A percentile compares a stretch with the other conserved stretches of the same genome.
These are phyloP conservation scores for Gymnosoma rotundatum DNA, from an alignment of 2,888 invertebrate species.

Conservation along the genomic window DNA sequence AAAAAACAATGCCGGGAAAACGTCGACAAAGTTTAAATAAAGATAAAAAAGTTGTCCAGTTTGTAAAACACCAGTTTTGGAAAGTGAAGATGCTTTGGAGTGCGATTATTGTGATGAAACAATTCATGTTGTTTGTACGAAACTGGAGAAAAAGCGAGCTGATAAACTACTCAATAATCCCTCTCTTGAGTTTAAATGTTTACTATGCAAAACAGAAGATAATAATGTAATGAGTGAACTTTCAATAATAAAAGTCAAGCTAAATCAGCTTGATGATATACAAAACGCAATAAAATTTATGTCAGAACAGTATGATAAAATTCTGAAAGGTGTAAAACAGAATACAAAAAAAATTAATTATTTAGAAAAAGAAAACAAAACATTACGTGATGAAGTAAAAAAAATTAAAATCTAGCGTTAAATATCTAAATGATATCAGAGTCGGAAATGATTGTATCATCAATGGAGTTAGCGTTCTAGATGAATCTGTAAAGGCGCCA, in stretches of 20 bases:
- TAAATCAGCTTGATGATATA: slow-evolving; percentile 25
- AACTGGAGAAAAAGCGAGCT: slow-evolving; percentile 3
- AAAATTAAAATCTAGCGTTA: background rate
- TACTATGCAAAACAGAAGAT: slow-evolving; percentile 15
- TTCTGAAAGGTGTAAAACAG: slow-evolving; percentile 10
- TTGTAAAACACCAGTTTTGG: too few relatives aligned
- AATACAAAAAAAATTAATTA: background rate
- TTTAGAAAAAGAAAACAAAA: slow-evolving; percentile 24
- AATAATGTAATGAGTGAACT: slow-evolving; percentile 14
- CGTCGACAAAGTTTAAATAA: slow-evolving; percentile 15
- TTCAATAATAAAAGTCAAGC: slow-evolving; percentile 5
- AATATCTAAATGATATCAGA: slow-evolving; percentile 22
- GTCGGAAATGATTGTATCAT: slow-evolving; percentile 29
- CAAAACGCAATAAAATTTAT: slow-evolving; percentile 2
- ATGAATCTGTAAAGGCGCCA: background rate
- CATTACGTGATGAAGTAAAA: slow-evolving; percentile 10
- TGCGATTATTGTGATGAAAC: slow-evolving; percentile 11
- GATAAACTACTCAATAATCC: background rate
- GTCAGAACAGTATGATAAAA: slow-evolving; percentile 3
- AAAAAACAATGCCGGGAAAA: slow-evolving; percentile 4
- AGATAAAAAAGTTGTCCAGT: slow-evolving; percentile 15
- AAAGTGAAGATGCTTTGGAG: slow-evolving; percentile 11
- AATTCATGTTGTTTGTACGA: background rate
- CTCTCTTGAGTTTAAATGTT: slow-evolving; percentile 3
- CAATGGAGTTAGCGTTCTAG: slow-evolving; percentile 9